phyloP scores from a whole-genome alignment of 2,797 vertebrate species.

The Gobio occitaniae region DNA sequence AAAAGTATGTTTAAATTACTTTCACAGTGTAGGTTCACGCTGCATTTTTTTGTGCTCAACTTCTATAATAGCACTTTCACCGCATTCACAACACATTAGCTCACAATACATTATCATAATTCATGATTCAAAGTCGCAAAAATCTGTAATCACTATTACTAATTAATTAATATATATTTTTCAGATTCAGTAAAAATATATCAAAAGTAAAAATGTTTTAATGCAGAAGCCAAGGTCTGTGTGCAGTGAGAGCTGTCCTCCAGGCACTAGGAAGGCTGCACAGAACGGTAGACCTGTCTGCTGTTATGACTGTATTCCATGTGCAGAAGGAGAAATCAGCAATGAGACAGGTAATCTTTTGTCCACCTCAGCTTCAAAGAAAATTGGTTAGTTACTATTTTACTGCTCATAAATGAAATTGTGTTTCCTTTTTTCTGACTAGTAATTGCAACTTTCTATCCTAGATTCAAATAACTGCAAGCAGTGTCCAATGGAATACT shows the following conservation, averaged over 20 bases:
- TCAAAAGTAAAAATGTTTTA: not conserved
- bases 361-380: not conserved
- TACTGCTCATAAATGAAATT: not conserved
- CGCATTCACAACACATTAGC: no score
- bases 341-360: conserved; percentile 75
- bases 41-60: no score
- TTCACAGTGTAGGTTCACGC: no score
- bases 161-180: no score
- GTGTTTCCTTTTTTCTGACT: not conserved
- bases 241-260: conserved; percentile 60
- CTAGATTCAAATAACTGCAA: conserved; percentile 24
- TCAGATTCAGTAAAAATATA: no score
- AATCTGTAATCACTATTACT: no score
- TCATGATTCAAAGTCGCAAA: no score
- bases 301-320: conserved; percentile 75
- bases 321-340: conserved; percentile 78
- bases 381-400: not conserved
- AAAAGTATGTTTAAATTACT: no score
- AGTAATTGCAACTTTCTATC: not conserved
- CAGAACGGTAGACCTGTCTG: conserved; percentile 57
- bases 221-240: not conserved
- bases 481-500: not conserved
- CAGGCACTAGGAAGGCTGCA: conserved; percentile 27
- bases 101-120: no score
- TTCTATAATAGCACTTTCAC: no score